Conservation (phyloP, 2,888 invertebrate genomes). For the Drosophila prolongata region DNA sequence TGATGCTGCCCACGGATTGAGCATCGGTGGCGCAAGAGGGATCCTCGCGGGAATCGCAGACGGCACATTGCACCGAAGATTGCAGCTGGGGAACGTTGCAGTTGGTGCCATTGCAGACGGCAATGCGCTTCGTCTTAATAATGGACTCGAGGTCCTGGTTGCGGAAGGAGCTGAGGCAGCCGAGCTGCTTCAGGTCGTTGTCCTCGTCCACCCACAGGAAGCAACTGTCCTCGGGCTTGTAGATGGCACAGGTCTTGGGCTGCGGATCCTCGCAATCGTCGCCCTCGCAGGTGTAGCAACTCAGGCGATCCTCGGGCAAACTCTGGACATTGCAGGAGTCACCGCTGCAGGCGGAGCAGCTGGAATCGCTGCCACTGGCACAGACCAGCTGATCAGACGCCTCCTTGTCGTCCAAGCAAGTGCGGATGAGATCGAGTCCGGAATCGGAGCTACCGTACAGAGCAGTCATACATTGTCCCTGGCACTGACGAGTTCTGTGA, state of each 20-base stretch:
- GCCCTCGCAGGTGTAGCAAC: slow-evolving; percentile 69
- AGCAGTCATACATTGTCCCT: slow-evolving; percentile 80
- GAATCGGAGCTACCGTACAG: slow-evolving; percentile 67
- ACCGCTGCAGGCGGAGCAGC: slow-evolving; percentile 67
- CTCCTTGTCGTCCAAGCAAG: slow-evolving; percentile 82
- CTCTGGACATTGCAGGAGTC: slow-evolving; percentile 66
- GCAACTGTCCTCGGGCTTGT: slow-evolving; percentile 76
- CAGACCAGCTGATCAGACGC: slow-evolving; percentile 66
- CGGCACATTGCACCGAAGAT: slow-evolving; percentile 61
- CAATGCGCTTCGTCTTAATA: slow-evolving; percentile 76
- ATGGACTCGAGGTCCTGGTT: slow-evolving; percentile 68
- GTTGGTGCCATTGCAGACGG: slow-evolving; percentile 71
- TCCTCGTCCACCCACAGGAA: slow-evolving; percentile 67
- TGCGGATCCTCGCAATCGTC: slow-evolving; percentile 69
- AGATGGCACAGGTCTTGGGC: slow-evolving; percentile 59
- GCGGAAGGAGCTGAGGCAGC: slow-evolving; percentile 79
- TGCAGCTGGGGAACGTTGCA: slow-evolving; percentile 72
- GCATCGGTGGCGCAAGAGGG: slow-evolving; percentile 72
- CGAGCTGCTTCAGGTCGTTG: slow-evolving; percentile 71
- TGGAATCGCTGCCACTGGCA: slow-evolving; percentile 38
- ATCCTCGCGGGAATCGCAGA: slow-evolving; percentile 73
- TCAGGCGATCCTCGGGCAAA: slow-evolving; percentile 71
- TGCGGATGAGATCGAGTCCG: slow-evolving; percentile 75
- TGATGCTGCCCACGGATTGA: slow-evolving; percentile 51
- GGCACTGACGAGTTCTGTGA: slow-evolving; percentile 72